Evolutionary conservation across 2,113 vertebrate species (phyloP), one percentile per base, ranked within the genome.

Genomic region (Entomyzon cyanotis): DNA sequence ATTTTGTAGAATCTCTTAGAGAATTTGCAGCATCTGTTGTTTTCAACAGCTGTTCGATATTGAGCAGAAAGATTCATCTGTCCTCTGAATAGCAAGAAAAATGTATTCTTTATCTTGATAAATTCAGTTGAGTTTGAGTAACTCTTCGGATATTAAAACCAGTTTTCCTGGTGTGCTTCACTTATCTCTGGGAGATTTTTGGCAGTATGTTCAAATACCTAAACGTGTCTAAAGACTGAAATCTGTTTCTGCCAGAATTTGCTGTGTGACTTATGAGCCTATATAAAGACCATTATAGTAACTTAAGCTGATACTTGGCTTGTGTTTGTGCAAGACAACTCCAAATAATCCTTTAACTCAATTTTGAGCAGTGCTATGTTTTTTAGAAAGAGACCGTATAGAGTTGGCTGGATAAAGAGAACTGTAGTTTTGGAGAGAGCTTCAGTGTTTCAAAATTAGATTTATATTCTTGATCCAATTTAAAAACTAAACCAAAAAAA

Each of bases 261-360:
- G 37, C 78, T 0, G 0, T 76, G 81, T 89, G 91, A 94, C 74
- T 95, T 95, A 91, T 10, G 25, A 94, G 83, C 42, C 76, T 89
- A 2, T 90, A 59, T 81, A 67, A 92, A 95, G 75, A 84, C 60
- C 35, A 28, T 94, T 90, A 52, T 31, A 77, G 68, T 92, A 88
- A 93, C 64, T 95, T 92, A 88, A 84, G 92, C 64, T 80, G 83
- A 81, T 94, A 78, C 80, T 97, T 95, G 88, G 79, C 85, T 93
- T 55, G 64, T 92, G 63, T 89, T 90, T 97, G 74, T 89, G 59
- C 60, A 92, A 90, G 91, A 84, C 75, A 94, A 63, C 24, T 88
- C 70, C 89, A 91, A 83, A 82, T 94, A 96, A 94, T 96, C 82
- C 89, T 81, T 92, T 89, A 93, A 85, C 11, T 88, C 95, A 58